These are phyloP conservation scores for Dysdera silvatica DNA, from an alignment of 1,140 invertebrate species.

Conservation along the genomic window DNA sequence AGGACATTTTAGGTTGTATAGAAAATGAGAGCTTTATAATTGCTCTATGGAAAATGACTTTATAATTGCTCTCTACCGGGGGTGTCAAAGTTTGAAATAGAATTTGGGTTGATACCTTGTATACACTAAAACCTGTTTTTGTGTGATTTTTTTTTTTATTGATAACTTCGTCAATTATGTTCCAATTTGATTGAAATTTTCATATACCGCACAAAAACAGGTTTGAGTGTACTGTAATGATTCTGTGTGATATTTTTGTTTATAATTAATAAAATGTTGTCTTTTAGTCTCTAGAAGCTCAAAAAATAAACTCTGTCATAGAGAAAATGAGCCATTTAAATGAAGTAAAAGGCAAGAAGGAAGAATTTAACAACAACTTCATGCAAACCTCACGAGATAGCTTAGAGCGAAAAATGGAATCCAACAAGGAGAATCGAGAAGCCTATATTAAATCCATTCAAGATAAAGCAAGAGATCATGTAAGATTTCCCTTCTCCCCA, in stretches of 20 bases:
- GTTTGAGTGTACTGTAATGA: no score
- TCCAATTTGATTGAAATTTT: no score
- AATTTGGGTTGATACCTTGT: no score
- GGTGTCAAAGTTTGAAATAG: no score
- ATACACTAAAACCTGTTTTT: background rate
- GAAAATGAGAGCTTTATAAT: background rate
- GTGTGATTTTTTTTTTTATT: no score
- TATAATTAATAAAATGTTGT: background rate
- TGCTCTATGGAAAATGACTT: background rate
- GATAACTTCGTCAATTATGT: no score
- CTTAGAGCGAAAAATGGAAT: conserved; percentile 75
- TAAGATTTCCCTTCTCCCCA: conserved; percentile 31
- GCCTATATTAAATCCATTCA: conserved; percentile 76
- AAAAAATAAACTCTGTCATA: conserved; percentile 69
- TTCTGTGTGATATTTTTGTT: background rate
- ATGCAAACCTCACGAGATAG: conserved; percentile 44
- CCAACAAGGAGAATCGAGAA: conserved; percentile 75
- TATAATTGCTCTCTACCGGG: background rate
- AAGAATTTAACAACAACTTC: conserved; percentile 74
- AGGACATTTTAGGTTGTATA: no score
- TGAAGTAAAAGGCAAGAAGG: conserved; percentile 77
- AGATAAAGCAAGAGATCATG: conserved; percentile 71
- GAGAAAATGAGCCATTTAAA: conserved; percentile 76
- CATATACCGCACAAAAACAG: no score
- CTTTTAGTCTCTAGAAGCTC: conserved; percentile 68